A percentile compares a stretch with the other conserved stretches of the same genome.
These are phyloP conservation scores for Menura novaehollandiae DNA, from an alignment of 2,113 vertebrate species.

Conservation along the genomic window DNA sequence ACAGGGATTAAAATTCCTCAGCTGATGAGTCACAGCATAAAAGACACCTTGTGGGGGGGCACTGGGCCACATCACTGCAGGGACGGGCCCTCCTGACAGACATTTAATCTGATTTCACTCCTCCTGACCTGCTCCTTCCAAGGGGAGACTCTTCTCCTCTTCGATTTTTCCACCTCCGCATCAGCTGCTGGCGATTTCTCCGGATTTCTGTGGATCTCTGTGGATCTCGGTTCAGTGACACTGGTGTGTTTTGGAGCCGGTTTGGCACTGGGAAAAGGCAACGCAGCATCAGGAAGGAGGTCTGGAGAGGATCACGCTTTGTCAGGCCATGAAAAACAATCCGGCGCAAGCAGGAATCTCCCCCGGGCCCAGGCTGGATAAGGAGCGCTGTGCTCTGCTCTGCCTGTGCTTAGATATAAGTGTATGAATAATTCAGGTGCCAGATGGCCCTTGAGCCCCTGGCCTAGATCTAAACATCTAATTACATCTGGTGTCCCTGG, in stretches of 20 bases:
- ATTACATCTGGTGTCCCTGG: background rate
- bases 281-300: background rate
- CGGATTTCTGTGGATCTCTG: background rate
- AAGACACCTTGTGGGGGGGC: background rate
- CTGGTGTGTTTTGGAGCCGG: background rate
- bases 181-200: rapidly evolving
- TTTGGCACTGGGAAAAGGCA: background rate
- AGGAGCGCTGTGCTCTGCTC: background rate
- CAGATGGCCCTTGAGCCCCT: constrained; percentile 48
- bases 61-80: background rate
- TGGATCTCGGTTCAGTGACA: rapidly evolving
- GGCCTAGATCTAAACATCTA: constrained; percentile 13
- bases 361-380: background rate
- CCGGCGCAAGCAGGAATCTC: background rate
- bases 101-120: background rate
- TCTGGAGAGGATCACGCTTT: background rate
- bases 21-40: background rate
- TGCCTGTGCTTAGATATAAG: background rate
- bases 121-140: background rate
- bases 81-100: background rate
- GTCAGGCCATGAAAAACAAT: background rate
- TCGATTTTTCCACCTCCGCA: background rate
- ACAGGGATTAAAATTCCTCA: background rate
- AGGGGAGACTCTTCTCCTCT: background rate
- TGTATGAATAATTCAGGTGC: constrained; percentile 47